Percentiles rank a stretch among this genome's conserved stretches.
Evolutionary conservation across 2,113 vertebrate genomes (phyloP).

Genomic region (Oreochromis tanganicae): DNA sequence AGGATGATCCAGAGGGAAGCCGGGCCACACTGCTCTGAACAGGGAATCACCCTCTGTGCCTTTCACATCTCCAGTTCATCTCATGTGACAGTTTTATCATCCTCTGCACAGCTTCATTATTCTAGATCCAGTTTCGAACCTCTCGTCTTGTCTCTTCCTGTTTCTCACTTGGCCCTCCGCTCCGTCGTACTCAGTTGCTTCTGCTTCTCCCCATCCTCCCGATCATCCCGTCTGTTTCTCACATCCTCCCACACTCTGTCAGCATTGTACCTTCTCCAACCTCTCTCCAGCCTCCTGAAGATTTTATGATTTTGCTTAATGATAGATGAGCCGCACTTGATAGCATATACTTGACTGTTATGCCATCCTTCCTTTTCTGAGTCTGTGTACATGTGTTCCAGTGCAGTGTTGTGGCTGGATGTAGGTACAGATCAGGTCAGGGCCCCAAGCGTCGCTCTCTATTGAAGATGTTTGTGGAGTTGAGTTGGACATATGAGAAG

Average conservation of each 20-base stretch:
- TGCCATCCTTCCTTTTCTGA: conserved; percentile 4
- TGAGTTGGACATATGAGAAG: neutral
- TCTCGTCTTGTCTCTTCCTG: conserved; percentile 13
- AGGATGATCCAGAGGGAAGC: neutral
- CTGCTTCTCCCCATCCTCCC: neutral
- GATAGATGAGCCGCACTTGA: conserved; percentile 60
- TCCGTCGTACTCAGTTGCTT: neutral
- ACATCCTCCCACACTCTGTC: conserved; percentile 42
- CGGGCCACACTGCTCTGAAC: neutral
- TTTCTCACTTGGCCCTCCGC: conserved; percentile 17
- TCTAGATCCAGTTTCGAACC: conserved; percentile 25
- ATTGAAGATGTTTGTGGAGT: conserved; percentile 1
- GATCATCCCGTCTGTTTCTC: conserved; percentile 14
- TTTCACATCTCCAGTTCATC: neutral
- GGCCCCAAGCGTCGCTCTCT: neutral
- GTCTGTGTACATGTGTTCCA: neutral
- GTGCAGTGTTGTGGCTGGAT: neutral
- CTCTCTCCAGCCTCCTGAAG: conserved; percentile 49
- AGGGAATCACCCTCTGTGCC: neutral
- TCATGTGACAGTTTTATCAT: neutral
- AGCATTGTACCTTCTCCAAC: conserved; percentile 29
- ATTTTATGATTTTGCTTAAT: conserved; percentile 67
- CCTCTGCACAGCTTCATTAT: neutral
- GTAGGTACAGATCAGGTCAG: neutral
- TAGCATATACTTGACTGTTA: conserved; percentile 31